A percentile compares a stretch with the other conserved stretches of the same genome.
Conservation (phyloP, 2,888 invertebrate genomes). For the Netelia inedita region DNA sequence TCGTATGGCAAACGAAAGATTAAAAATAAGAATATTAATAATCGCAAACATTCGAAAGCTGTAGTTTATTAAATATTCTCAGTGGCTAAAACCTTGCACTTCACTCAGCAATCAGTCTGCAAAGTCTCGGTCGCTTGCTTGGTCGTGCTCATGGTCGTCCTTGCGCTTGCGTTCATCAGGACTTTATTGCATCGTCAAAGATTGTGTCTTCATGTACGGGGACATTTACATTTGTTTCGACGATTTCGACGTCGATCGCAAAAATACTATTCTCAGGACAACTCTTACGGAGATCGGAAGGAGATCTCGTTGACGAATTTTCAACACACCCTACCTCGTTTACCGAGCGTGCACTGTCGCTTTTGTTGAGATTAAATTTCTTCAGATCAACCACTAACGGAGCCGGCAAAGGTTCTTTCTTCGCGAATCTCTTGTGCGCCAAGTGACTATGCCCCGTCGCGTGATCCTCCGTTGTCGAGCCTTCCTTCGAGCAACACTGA, state of each 20-base stretch:
- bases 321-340: slow-evolving; percentile 12
- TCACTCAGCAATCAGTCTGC: too few species aligned
- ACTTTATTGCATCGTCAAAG: not conserved
- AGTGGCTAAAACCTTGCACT: too few species aligned
- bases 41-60: too few species aligned
- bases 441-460: slow-evolving; percentile 51
- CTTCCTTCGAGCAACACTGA: slow-evolving; percentile 80
- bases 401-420: slow-evolving; percentile 74
- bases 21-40: too few species aligned
- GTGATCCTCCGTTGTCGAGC: slow-evolving; percentile 61
- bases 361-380: slow-evolving; percentile 69
- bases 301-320: slow-evolving; percentile 8
- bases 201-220: not conserved
- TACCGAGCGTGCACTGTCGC: slow-evolving; percentile 62
- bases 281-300: slow-evolving; percentile 37
- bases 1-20: too few species aligned
- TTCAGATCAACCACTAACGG: slow-evolving; percentile 70
- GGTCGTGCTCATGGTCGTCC: too few species aligned
- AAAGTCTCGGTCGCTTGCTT: too few species aligned
- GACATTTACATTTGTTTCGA: slow-evolving; percentile 1
- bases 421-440: slow-evolving; percentile 72
- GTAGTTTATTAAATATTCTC: too few species aligned
- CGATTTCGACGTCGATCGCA: slow-evolving; percentile 63
- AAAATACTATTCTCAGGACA: slow-evolving; percentile 57
- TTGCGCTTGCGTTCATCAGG: slow-evolving; percentile 55